Conservation (phyloP, 2,113 vertebrate genomes). For the Mugil cephalus region DNA sequence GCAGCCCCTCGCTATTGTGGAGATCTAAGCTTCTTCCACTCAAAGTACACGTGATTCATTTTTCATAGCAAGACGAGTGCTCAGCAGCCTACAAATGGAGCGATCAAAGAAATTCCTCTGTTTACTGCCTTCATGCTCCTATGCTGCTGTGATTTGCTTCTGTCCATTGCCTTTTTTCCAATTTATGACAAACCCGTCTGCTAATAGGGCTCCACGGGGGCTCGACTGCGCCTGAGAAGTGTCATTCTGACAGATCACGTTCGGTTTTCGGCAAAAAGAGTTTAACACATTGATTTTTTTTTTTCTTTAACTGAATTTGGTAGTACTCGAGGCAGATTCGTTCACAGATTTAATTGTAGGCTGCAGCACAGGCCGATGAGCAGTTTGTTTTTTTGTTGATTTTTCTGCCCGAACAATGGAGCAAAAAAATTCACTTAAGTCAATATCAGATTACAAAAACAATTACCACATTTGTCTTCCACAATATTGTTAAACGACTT, state of each 20-base stretch:
- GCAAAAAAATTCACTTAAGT: conserved; percentile 48
- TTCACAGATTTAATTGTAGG: conserved; percentile 25
- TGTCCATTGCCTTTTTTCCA: conserved; percentile 1
- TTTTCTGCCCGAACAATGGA: conserved; percentile 9
- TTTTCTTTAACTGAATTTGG: neutral
- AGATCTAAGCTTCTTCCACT: conserved; percentile 46
- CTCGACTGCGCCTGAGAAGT: conserved; percentile 33
- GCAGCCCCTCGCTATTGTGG: conserved; percentile 20
- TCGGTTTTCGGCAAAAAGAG: conserved; percentile 25
- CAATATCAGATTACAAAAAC: conserved; percentile 67
- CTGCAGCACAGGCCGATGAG: neutral
- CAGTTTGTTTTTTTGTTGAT: neutral
- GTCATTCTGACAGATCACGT: conserved; percentile 34
- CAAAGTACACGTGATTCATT: conserved; percentile 46
- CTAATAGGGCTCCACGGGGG: conserved; percentile 15
- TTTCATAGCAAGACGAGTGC: conserved; percentile 29
- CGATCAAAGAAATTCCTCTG: conserved; percentile 40
- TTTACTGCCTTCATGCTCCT: conserved; percentile 25
- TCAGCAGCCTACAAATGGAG: conserved; percentile 50
- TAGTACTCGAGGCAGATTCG: conserved; percentile 21
- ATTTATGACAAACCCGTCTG: conserved; percentile 17
- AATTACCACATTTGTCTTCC: conserved; percentile 67
- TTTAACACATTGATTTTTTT: conserved; percentile 23
- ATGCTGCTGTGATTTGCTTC: conserved; percentile 20
- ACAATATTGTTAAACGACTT: conserved; percentile 56